A percentile compares a stretch with the other conserved stretches of the same genome.
Evolutionary conservation across 2,888 invertebrate genomes (phyloP).

Genomic region (Hirtodrosophila alboralis): DNA sequence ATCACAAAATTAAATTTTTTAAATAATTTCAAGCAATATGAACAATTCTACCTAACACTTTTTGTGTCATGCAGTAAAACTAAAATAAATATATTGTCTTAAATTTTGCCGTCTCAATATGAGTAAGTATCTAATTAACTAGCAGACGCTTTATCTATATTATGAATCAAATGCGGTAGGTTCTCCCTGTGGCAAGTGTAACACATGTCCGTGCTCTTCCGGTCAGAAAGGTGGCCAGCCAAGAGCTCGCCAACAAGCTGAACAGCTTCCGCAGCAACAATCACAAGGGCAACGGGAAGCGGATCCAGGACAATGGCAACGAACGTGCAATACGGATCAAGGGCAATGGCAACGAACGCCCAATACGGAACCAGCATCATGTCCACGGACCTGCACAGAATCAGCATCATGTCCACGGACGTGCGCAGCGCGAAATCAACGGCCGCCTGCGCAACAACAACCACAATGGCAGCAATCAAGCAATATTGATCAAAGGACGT

Average conservation of each 20-base stretch:
- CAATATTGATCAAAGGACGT: too few relatives aligned
- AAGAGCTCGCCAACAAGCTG: constrained; percentile 1
- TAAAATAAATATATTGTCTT: constrained; percentile 6
- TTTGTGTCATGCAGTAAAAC: constrained; percentile 3
- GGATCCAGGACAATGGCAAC: too few relatives aligned
- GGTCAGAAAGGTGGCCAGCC: not conserved
- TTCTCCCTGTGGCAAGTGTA: constrained; percentile 61
- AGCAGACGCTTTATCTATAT: too few relatives aligned
- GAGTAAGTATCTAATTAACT: constrained; percentile 34
- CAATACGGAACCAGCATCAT: too few relatives aligned
- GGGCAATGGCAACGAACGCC: too few relatives aligned
- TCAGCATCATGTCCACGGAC: too few relatives aligned
- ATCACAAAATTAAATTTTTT: too few relatives aligned
- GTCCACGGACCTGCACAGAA: too few relatives aligned
- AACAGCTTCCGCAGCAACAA: constrained; percentile 5
- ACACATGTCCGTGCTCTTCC: constrained; percentile 48
- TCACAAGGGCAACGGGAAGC: too few relatives aligned
- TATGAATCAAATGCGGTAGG: constrained; percentile 2
- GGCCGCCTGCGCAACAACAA: too few relatives aligned
- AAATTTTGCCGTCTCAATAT: constrained; percentile 33
- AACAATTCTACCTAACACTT: not conserved
- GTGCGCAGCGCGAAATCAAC: too few relatives aligned
- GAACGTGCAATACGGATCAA: not conserved
- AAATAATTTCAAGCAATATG: constrained; percentile 1
- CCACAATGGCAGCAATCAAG: too few relatives aligned